These are phyloP conservation scores for Chlorodrepanis virens DNA, from an alignment of 2,113 vertebrate genomes.

Conservation along the genomic window DNA sequence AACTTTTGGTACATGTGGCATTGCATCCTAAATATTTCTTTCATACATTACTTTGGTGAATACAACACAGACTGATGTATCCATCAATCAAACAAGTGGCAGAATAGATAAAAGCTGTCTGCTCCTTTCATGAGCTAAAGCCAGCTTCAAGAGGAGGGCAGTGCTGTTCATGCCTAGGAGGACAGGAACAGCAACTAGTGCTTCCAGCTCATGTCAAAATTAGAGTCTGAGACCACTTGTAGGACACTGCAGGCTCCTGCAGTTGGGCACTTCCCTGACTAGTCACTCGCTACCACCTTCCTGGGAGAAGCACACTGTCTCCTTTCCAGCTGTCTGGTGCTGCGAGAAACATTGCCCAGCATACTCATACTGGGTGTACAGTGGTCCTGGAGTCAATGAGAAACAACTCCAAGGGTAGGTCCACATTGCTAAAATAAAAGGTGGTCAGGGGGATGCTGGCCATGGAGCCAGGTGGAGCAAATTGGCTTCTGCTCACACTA, in stretches of 20 bases:
- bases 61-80: neutral
- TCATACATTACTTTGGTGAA: neutral
- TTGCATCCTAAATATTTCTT: neutral
- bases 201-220: neutral
- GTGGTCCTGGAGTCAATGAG: neutral
- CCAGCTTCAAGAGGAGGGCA: neutral
- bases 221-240: neutral
- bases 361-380: neutral
- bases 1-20: neutral
- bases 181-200: rapidly evolving
- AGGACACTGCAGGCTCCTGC: neutral
- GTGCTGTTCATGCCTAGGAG: neutral
- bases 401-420: neutral
- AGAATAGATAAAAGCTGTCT: neutral
- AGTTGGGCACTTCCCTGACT: neutral
- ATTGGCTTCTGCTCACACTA: neutral
- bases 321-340: neutral
- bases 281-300: neutral
- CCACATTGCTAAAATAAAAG: neutral
- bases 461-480: neutral
- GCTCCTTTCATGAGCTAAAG: neutral
- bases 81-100: neutral
- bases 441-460: neutral
- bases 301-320: neutral
- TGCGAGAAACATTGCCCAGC: neutral